Evolutionary conservation across 92 coral and sea anemone genomes (phyloP).

Genomic region (Epizoanthus stellaris): DNA sequence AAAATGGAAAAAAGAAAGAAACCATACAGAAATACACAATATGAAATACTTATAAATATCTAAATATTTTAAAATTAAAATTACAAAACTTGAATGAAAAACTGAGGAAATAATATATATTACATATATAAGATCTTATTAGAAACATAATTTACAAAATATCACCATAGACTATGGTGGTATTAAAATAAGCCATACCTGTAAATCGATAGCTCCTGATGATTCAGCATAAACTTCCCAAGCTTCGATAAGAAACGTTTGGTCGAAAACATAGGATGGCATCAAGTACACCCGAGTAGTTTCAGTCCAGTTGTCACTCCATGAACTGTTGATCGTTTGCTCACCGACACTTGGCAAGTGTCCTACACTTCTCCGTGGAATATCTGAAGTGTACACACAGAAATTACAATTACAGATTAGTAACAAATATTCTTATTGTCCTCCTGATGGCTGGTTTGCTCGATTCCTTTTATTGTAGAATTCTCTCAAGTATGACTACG

Average conservation of each 20-base stretch:
- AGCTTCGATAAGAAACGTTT: slow-evolving; percentile 59
- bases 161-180: background rate
- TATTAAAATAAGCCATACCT: slow-evolving; percentile 39
- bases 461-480: no score
- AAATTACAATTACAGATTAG: background rate
- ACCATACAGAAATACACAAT: no score
- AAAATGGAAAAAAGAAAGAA: no score
- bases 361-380: slow-evolving; percentile 38
- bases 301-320: slow-evolving; percentile 33
- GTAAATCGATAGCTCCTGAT: slow-evolving; percentile 60
- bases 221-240: slow-evolving; percentile 77
- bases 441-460: no score
- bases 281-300: slow-evolving; percentile 39
- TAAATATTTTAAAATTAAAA: no score
- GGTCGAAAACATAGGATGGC: slow-evolving; percentile 47
- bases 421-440: no score
- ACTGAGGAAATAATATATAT: no score
- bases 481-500: no score
- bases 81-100: no score
- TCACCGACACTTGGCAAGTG: background rate
- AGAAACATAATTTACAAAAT: background rate
- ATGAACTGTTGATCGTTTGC: background rate
- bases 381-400: slow-evolving; percentile 27
- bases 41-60: no score
- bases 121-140: no score